A percentile compares a stretch with the other conserved stretches of the same genome.
phyloP scores from a whole-genome alignment of 2,888 invertebrate species.

The Pterostichus niger region DNA sequence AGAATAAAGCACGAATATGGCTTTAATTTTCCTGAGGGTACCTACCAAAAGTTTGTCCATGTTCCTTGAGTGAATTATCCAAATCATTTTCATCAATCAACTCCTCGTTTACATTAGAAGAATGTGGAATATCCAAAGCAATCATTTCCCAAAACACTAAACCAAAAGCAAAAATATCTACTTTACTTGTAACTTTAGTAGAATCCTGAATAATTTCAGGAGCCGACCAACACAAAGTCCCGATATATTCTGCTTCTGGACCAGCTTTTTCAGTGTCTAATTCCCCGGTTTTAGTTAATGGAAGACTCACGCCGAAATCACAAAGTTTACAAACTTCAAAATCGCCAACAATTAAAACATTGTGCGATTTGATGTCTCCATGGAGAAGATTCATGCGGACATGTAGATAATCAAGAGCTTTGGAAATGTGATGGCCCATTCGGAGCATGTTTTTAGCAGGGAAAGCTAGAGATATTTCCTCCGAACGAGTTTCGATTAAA shows the following conservation, averaged over 20 bases:
- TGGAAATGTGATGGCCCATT: slow-evolving; percentile 84
- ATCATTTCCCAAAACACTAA: slow-evolving; percentile 91
- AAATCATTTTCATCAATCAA: slow-evolving; percentile 76
- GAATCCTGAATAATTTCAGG: slow-evolving; percentile 86
- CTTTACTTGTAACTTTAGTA: slow-evolving; percentile 82
- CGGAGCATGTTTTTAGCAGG: slow-evolving; percentile 82
- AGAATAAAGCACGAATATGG: too few relatives aligned
- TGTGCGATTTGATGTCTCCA: slow-evolving; percentile 91
- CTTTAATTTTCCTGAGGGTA: too few relatives aligned
- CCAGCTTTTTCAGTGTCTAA: slow-evolving; percentile 79
- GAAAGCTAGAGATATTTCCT: slow-evolving; percentile 79
- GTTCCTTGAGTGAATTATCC: slow-evolving; percentile 67
- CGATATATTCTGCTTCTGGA: slow-evolving; percentile 82
- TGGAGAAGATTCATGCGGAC: slow-evolving; percentile 85
- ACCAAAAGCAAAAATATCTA: slow-evolving; percentile 90
- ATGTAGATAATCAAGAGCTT: slow-evolving; percentile 89
- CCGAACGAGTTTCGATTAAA: slow-evolving; percentile 84
- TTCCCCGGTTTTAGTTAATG: slow-evolving; percentile 82
- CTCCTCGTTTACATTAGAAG: slow-evolving; percentile 73
- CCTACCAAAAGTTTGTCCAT: slow-evolving; percentile 34
- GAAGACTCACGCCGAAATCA: slow-evolving; percentile 91
- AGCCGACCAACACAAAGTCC: slow-evolving; percentile 89
- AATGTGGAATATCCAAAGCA: slow-evolving; percentile 85
- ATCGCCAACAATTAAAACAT: slow-evolving; percentile 87
- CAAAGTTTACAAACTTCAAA: slow-evolving; percentile 88